Base-by-base conservation (phyloP, 2,113 vertebrate genomes). In the Pitta sordida region DNA sequence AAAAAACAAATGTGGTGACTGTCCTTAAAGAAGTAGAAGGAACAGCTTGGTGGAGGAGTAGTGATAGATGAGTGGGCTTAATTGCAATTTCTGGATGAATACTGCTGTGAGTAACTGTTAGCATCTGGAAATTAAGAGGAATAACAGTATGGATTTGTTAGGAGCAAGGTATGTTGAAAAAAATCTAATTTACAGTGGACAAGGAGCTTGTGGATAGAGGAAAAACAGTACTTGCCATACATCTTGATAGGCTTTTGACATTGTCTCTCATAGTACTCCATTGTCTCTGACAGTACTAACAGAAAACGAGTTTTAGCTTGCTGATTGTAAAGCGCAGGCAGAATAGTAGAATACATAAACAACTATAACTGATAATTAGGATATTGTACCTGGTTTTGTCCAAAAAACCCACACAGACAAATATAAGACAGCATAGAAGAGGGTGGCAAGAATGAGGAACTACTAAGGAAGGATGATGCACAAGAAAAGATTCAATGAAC, bases 41-140 rank as follows among this genome's bases (percentile, higher is more conserved):
- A 89, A 84, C 77, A 91, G 39, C 67, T 90, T 91, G 67, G 16
- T 94, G 83, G 27, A 76, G 53, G 75, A 73, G n/a, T 88, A 88
- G 83, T 94, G 70, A 60, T 64, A 74, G 32, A 83, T 77, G 21
- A 76, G 52, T 73, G 44, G 58, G 44, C 53, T 88, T 90, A 91
- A 88, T 88, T 88, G 70, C 88, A 91, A 5, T 79, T 90, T 53
- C 88, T 88, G 39, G 14, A 76, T 90, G 85, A 94, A 88, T 90
- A 64, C 53, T 85, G 49, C 36, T 44, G 48, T 21, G 71, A 87
- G 48, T 64, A 80, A 60, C 44, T 79, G 55, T 87, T 68, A 90
- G 53, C 82, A 71, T 64, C 44, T 91, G 86, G 44, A 88, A 76
- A 10, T 85, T 85, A 85, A 68, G n/a, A 76, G 82, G 58, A 79